Evolutionary conservation across 2,113 vertebrate genomes (phyloP), one percentile per base, ranked within the genome.

Genomic region (Variabilichromis moorii): DNA sequence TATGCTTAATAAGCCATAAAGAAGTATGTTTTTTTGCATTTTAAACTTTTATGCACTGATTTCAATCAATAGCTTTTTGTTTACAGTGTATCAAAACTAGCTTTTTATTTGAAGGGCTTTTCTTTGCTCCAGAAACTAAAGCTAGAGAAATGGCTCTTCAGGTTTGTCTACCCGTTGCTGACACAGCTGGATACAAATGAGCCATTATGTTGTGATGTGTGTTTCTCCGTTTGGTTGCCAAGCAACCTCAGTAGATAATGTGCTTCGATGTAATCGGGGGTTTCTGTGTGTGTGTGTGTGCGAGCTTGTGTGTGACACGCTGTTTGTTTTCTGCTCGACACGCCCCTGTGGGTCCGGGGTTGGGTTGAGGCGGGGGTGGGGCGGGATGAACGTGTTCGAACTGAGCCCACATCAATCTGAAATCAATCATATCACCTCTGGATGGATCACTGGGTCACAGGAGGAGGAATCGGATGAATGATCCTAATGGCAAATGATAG

Each of bases 121-220:
- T 80, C 50, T 24, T 53, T 5, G 12, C 16, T 17, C 47, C 9
- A 82, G 37, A 79, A 83, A 21, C 45, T 47, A 47, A 87, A 87
- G 24, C 45, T 11, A 3, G 71, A 89, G 24, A 55, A 89, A 83
- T 55, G 16, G 50, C 85, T 83, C 88, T 33, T 88, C 19, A 59
- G 79, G 86, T 89, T 84, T 85, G 83, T 76, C 80, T 73, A 19
- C 51, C 61, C 87, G 6, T 71, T 90, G 93, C 91, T 94, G 90
- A 93, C 93, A 88, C 92, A 94, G 92, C 93, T 93, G 94, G 94
- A 93, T 91, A 89, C 87, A 92, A 93, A 91, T 88, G 2, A 91
- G 78, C 91, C 89, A 90, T 92, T 92, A 90, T 92, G 84, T 80
- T 83, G 87, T 88, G 81, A 47, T 89, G 79, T 90, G 80, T 53